Base-by-base conservation (phyloP, 2,888 invertebrate species). In the Corythucha ciliata region DNA sequence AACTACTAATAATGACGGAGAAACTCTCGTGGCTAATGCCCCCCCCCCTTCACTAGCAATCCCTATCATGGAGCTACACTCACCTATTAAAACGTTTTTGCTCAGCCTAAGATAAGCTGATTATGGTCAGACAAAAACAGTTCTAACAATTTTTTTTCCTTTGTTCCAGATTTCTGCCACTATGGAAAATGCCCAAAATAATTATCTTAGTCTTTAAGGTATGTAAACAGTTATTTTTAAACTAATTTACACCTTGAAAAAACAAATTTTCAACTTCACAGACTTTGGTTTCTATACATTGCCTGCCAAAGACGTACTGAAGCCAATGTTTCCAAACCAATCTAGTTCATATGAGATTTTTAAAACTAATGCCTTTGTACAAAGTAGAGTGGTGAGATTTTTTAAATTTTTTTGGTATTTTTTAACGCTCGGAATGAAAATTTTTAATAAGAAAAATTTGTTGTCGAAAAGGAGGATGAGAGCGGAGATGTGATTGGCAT, bases 241-340 rank as follows among this genome's bases (percentile, higher is more conserved):
- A 6, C 18, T 34, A 34, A 6, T 34, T n/a, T n/a, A 8, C 36
- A 25, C n/a, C 14, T 22, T 45, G 34, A 40, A 21, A 22, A 48
- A 45, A n/a, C 54, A 42, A 16, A 37, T 51, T 51, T 51, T 52
- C n/a, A n/a, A n/a, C 46, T 51, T 61, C 62, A 22, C 60, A 70
- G 70, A 69, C 69, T 68, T 70, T 68, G 70, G 69, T 70, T 70
- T 70, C 68, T 69, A 70, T 68, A 69, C 69, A 69, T 71, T 69
- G 70, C 70, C 71, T 71, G 71, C 71, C 71, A 71, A 72, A 72
- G 71, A 71, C 68, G 68, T 70, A 70, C 70, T 70, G 69, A 71
- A 59, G 69, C 70, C 70, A 70, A 71, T 71, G 71, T 72, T 71
- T 71, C 70, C 70, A 70, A 68, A 70, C 70, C 68, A 71, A 69